Percentiles rank a stretch among this genome's conserved stretches.
These are phyloP conservation scores for Azemiops feae DNA, from an alignment of 2,113 vertebrate genomes.

Conservation along the genomic window DNA sequence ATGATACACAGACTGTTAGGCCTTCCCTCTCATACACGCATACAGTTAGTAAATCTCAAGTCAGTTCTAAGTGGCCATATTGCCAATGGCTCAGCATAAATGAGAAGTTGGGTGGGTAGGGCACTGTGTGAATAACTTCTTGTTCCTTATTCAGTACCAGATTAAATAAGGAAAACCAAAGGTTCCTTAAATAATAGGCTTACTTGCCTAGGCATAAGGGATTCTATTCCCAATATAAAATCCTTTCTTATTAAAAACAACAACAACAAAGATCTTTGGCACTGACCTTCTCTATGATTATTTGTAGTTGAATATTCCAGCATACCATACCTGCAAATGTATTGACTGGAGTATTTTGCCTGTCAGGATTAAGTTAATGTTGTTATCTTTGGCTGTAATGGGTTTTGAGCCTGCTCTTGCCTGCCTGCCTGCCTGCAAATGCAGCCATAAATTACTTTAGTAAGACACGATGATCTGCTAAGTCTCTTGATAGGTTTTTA, in stretches of 20 bases:
- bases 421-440: conserved; percentile 62
- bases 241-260: conserved; percentile 20
- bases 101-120: background rate
- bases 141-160: background rate
- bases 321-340: conserved; percentile 56
- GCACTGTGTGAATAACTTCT: background rate
- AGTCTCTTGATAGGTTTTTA: conserved; percentile 68
- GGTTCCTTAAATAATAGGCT: background rate
- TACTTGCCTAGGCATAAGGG: background rate
- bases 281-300: conserved; percentile 56
- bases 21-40: background rate
- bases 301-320: conserved; percentile 56
- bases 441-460: conserved; percentile 77
- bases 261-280: conserved; percentile 16
- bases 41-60: background rate
- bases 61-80: background rate
- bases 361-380: conserved; percentile 75
- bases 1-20: background rate
- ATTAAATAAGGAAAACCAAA: background rate
- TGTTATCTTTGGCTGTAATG: conserved; percentile 75
- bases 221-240: conserved; percentile 6
- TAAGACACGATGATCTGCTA: conserved; percentile 70
- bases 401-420: conserved; percentile 68
- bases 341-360: conserved; percentile 61
- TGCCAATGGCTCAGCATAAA: background rate